These are phyloP conservation scores for Hesperophylax magnus DNA, from an alignment of 1,140 invertebrate species.

Conservation along the genomic window DNA sequence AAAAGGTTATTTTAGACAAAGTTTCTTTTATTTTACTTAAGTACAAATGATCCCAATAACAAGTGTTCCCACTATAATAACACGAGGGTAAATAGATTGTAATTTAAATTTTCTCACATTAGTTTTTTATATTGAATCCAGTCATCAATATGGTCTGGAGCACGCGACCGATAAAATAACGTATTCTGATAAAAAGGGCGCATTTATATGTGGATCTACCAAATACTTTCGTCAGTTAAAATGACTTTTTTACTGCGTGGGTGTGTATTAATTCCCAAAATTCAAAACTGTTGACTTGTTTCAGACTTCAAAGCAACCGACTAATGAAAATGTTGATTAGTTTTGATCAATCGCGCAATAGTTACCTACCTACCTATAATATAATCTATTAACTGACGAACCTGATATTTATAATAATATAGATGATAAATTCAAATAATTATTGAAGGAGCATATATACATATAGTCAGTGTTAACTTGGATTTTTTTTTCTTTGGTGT, in stretches of 20 bases:
- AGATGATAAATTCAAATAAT: too few species aligned
- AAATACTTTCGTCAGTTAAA: background rate
- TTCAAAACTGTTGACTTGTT: background rate
- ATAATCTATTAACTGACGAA: background rate
- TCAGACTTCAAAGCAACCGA: constrained; percentile 16
- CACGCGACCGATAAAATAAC: background rate
- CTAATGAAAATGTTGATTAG: constrained; percentile 29
- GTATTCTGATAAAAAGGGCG: background rate
- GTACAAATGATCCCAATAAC: too few species aligned
- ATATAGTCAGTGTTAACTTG: too few species aligned
- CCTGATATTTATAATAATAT: background rate
- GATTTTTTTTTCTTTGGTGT: too few species aligned
- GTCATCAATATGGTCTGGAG: constrained; percentile 11
- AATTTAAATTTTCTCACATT: constrained; percentile 20
- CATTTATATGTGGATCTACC: background rate
- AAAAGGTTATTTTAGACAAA: too few species aligned
- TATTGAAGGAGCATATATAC: too few species aligned
- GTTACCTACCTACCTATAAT: background rate
- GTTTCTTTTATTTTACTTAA: too few species aligned
- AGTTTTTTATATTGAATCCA: constrained; percentile 8
- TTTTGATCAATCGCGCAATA: constrained; percentile 28
- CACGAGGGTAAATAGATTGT: background rate
- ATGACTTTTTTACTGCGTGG: background rate
- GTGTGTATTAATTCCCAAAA: background rate
- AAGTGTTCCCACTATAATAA: too few species aligned